These are phyloP conservation scores for Saguinus imperator DNA, from an alignment of 2,113 vertebrate species.

Conservation along the genomic window DNA sequence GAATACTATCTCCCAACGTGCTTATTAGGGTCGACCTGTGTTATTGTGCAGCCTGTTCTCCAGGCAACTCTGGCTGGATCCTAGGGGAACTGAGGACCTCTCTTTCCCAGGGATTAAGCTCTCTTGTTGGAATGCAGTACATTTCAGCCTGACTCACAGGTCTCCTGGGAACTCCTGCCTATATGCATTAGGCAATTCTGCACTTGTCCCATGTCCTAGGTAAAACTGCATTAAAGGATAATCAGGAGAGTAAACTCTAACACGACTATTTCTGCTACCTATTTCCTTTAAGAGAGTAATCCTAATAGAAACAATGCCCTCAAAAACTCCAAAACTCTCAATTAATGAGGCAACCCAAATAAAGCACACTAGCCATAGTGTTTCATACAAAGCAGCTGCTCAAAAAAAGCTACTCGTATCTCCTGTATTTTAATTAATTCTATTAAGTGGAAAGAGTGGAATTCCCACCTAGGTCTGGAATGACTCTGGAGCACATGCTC, in stretches of 20 bases:
- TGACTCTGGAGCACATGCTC: background rate
- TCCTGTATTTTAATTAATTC: background rate
- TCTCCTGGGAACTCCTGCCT: background rate
- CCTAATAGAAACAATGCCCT: background rate
- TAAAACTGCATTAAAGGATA: background rate
- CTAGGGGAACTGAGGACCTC: background rate
- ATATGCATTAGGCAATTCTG: background rate
- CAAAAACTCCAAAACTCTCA: background rate
- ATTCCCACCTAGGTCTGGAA: background rate
- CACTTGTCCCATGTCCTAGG: background rate
- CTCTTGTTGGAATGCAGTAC: background rate
- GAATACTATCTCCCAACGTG: background rate
- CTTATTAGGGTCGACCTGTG: conserved; percentile 5
- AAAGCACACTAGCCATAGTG: background rate
- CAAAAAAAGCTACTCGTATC: background rate
- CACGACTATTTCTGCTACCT: background rate
- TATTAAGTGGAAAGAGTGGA: background rate
- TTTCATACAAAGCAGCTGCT: background rate
- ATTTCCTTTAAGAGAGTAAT: background rate
- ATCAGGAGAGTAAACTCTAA: background rate
- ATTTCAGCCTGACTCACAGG: background rate
- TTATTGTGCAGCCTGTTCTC: background rate
- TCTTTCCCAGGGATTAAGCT: background rate
- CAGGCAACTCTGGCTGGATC: background rate
- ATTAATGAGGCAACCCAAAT: background rate